phyloP scores from a whole-genome alignment of 2,113 vertebrate species.

The Myodes glareolus region DNA sequence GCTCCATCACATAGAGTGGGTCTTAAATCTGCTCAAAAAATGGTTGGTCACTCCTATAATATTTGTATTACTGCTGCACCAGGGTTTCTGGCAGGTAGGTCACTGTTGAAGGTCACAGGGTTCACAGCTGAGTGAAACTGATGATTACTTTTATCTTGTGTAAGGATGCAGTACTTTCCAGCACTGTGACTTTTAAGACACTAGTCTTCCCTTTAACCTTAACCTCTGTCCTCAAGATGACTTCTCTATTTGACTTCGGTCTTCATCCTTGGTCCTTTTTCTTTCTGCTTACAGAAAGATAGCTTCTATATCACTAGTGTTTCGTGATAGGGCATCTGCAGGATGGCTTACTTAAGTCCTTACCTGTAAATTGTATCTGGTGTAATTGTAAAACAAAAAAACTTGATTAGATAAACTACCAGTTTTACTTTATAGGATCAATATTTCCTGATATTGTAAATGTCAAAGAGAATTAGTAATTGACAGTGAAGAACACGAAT shows the following conservation, averaged over 20 bases:
- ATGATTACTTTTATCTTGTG: background rate
- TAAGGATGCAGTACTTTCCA: background rate
- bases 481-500: background rate
- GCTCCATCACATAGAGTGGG: background rate
- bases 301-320: background rate
- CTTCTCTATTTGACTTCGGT: background rate
- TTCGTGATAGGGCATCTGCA: slow-evolving; percentile 1
- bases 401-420: slow-evolving; percentile 34
- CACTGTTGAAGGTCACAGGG: background rate
- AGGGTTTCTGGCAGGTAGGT: background rate
- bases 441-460: slow-evolving; percentile 24
- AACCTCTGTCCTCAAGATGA: background rate
- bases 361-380: slow-evolving; percentile 50
- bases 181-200: background rate
- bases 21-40: background rate
- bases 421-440: slow-evolving; percentile 3
- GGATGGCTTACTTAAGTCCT: background rate
- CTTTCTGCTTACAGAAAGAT: background rate
- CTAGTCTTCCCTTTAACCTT: background rate
- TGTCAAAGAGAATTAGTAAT: slow-evolving; percentile 25
- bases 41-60: background rate
- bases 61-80: background rate
- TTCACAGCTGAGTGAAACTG: background rate
- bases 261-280: background rate
- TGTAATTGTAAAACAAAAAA: slow-evolving; percentile 48